Percentiles rank a stretch among this genome's conserved stretches.
Conservation (phyloP, 2,888 invertebrate species). For the Atherix ibis region DNA sequence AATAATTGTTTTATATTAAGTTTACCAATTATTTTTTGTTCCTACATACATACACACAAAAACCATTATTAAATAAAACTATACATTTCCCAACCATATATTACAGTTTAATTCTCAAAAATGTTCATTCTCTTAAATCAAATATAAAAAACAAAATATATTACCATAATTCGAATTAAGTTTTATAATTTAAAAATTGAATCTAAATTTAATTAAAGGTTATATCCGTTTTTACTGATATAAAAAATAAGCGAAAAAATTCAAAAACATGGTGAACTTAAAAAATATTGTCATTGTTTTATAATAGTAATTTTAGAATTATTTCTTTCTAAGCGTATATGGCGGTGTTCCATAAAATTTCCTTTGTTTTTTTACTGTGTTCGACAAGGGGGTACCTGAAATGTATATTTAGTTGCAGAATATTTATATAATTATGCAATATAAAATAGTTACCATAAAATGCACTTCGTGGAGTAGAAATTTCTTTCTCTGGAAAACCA, state of each 20-base stretch:
- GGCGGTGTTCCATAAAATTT: constrained; percentile 26
- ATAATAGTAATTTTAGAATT: constrained; percentile 1
- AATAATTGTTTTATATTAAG: too few relatives aligned
- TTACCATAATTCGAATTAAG: too few relatives aligned
- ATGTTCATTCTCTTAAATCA: neutral
- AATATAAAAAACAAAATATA: neutral
- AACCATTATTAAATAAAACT: too few relatives aligned
- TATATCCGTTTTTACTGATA: neutral
- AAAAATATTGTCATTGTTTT: neutral
- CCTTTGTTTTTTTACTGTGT: constrained; percentile 22
- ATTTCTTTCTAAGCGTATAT: constrained; percentile 12
- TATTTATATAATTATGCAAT: constrained; percentile 12
- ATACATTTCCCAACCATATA: too few relatives aligned
- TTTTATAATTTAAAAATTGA: too few relatives aligned
- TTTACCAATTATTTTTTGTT: too few relatives aligned
- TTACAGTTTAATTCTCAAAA: too few relatives aligned
- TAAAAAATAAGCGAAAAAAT: too few relatives aligned
- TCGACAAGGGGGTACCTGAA: constrained; percentile 27
- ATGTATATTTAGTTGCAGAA: constrained; percentile 2
- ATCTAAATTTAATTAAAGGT: too few relatives aligned
- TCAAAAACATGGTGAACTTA: too few relatives aligned
- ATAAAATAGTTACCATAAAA: constrained; percentile 13
- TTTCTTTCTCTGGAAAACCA: constrained; percentile 7
- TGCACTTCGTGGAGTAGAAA: constrained; percentile 1
- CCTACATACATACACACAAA: too few relatives aligned